phyloP scores from a whole-genome alignment of 1,140 invertebrate genomes.

The Sarcophaga bullata region DNA sequence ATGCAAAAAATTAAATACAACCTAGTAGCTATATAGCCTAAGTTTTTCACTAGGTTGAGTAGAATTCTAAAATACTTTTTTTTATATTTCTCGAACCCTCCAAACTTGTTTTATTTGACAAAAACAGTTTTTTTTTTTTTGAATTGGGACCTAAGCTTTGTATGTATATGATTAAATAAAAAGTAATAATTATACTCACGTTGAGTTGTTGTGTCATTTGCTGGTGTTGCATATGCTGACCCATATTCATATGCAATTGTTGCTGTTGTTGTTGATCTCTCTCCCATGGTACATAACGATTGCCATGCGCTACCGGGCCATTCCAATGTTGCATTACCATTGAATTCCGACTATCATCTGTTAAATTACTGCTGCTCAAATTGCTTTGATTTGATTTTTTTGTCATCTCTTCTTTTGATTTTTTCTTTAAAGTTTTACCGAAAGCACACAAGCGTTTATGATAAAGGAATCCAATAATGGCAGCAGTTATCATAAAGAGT shows the following conservation, averaged over 20 bases:
- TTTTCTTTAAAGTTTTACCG: conserved; percentile 64
- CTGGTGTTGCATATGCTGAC: neutral
- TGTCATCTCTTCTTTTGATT: conserved; percentile 73
- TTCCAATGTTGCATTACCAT: conserved; percentile 76
- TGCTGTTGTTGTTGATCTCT: conserved; percentile 70
- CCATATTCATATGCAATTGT: conserved; percentile 1
- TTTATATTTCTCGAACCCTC: too few relatives aligned
- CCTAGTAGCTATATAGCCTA: too few relatives aligned
- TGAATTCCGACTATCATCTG: conserved; percentile 62
- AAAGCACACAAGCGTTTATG: conserved; percentile 69
- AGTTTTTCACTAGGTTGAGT: too few relatives aligned
- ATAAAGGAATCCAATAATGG: conserved; percentile 68
- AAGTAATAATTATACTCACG: neutral
- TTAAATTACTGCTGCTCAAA: conserved; percentile 56
- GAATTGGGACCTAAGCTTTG: too few relatives aligned
- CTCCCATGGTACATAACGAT: conserved; percentile 84
- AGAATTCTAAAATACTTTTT: too few relatives aligned
- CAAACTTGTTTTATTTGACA: too few relatives aligned
- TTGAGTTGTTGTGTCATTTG: neutral
- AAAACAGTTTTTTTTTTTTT: too few relatives aligned
- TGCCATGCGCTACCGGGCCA: conserved; percentile 78
- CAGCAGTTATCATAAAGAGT: conserved; percentile 69
- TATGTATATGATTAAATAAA: neutral
- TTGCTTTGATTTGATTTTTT: conserved; percentile 63
- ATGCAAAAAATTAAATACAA: too few relatives aligned